Conservation (phyloP, 37 sponge, comb jelly and placozoan genomes). For the Aphrocallistes beatrix region DNA sequence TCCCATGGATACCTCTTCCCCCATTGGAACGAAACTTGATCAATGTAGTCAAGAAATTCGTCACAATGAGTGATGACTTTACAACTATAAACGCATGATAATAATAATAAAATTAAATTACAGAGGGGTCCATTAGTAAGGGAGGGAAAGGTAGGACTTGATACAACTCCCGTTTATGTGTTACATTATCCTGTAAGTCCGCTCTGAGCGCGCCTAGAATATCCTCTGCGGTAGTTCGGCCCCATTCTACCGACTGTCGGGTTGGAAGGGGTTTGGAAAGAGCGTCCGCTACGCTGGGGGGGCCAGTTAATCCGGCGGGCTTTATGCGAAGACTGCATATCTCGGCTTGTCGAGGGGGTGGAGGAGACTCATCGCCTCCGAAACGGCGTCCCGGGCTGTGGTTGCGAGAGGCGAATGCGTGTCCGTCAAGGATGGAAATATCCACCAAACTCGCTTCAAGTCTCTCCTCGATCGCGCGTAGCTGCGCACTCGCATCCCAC, state of each 20-base stretch:
- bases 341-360: not conserved
- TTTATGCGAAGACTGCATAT: not conserved
- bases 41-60: too few species aligned
- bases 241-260: not conserved
- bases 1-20: too few species aligned
- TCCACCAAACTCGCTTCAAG: not conserved
- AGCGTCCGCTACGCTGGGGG: slow-evolving; percentile 11
- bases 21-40: too few species aligned
- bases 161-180: not conserved
- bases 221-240: not conserved
- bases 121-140: not conserved
- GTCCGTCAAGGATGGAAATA: not conserved
- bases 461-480: not conserved
- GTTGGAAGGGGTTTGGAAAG: not conserved
- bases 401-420: not conserved
- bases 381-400: not conserved
- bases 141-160: not conserved
- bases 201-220: not conserved
- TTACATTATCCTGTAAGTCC: not conserved
- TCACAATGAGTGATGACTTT: too few species aligned
- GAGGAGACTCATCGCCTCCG: not conserved
- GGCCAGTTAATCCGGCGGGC: not conserved
- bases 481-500: not conserved
- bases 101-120: too few species aligned
- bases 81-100: too few species aligned